Percentiles rank a stretch among this genome's conserved stretches.
Conservation (phyloP, 2,888 invertebrate species). For the Hecatera dysodea region DNA sequence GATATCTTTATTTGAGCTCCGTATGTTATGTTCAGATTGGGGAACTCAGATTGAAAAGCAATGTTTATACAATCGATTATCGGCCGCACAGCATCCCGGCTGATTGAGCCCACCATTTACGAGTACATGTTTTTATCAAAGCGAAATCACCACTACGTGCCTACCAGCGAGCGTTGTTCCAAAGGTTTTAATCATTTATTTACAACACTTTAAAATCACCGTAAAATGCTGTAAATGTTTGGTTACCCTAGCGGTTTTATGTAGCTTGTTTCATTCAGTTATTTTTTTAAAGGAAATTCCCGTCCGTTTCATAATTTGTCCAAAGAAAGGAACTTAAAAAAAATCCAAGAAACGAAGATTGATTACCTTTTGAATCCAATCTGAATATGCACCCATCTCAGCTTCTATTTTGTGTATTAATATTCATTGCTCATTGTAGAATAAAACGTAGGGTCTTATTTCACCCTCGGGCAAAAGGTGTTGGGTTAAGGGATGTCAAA, state of each 20-base stretch:
- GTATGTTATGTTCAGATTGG: constrained; percentile 83
- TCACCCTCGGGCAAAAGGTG: constrained; percentile 77
- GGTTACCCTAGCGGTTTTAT: not conserved
- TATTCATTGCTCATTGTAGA: constrained; percentile 87
- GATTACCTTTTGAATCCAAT: constrained; percentile 71
- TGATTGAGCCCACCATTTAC: constrained; percentile 54
- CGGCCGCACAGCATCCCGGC: constrained; percentile 42
- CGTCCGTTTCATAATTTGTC: constrained; percentile 58
- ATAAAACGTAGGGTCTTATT: constrained; percentile 81
- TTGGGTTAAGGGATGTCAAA: constrained; percentile 81
- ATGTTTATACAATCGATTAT: constrained; percentile 84
- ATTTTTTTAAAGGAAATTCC: not conserved
- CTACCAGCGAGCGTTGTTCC: not conserved
- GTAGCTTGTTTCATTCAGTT: not conserved
- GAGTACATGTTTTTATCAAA: constrained; percentile 61
- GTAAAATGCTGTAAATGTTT: constrained; percentile 9
- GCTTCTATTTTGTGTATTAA: constrained; percentile 81
- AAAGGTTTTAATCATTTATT: constrained; percentile 22
- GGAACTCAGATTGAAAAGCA: constrained; percentile 78
- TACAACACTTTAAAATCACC: constrained; percentile 2
- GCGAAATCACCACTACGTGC: constrained; percentile 32
- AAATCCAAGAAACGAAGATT: constrained; percentile 71
- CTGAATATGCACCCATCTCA: constrained; percentile 67
- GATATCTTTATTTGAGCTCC: constrained; percentile 89
- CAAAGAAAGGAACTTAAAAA: constrained; percentile 70